These are phyloP conservation scores for mouse (Mus musculus) DNA, from an alignment of 2,113 vertebrate species.

Conservation along the genomic window GRCm39 chr13:63778001-63778500, in stretches of 20 bases:
- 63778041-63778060: too few relatives aligned
- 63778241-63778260: not conserved
- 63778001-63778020: not conserved
- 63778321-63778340: not conserved
- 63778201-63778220: not conserved
- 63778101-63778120: too few relatives aligned
- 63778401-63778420: not conserved
- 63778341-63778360: not conserved
- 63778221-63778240: not conserved
- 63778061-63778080: not conserved
- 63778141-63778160: not conserved
- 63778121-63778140: not conserved
- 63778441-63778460: not conserved
- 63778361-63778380: not conserved
- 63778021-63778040: not conserved
- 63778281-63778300: not conserved
- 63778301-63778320: not conserved
- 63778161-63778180: not conserved
- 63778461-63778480: not conserved
- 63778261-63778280: not conserved
- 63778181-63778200: not conserved
- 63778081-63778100: too few relatives aligned
- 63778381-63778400: not conserved
- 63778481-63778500: not conserved
- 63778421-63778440: not conserved